Base-by-base conservation (phyloP, 2,888 invertebrate genomes). In the Ectemnius continuus region DNA sequence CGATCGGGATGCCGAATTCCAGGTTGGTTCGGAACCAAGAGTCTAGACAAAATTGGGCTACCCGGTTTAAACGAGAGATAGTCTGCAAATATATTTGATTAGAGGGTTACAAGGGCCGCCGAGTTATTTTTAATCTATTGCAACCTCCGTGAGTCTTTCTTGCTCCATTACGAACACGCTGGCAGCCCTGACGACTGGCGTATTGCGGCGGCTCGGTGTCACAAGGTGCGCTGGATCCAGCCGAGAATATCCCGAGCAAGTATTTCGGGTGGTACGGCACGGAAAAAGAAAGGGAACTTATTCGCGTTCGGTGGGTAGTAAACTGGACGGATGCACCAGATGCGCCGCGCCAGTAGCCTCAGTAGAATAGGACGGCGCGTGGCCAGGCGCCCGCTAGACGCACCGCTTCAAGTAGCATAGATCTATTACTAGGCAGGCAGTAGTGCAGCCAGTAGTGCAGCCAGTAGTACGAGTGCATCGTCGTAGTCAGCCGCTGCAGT, bases 401-500 rank as follows among this genome's bases (percentile, higher is more conserved):
- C 60, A 36, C 1, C 36, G 36, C 0, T 2, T 6, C 36, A 36
- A 36, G 36, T 36, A 36, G 36, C 5, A 36, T 36, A 36, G 36
- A 36, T 36, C 36, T 36, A 36, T 36, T 36, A 36, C 36, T 36
- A 36, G 36, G 13, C 36, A 20, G 60, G 20, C 47, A 28, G 47
- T 4, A 14, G 46, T 26, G 52, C 61, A 67, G 75, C n/a, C 47
- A 28, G 47, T 4, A 14, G 46, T 26, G 52, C 61, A 67, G 23
- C 52, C 76, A 72, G 76, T 72, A 72, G 79, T 68, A 62, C 77
- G 46, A 76, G 47, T 73, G 69, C 72, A 73, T 56, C 73, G 61
- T 46, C 75, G 68, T 23, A 23, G 23, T 76, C 66, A 80, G 83
- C 65, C 80, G 85, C 74, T 77, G 81, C 80, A 80, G 73, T 79